Percentiles rank a stretch among this genome's conserved stretches.
Conservation (phyloP, 2,113 vertebrate species). For the Protomyctophum bolini region DNA sequence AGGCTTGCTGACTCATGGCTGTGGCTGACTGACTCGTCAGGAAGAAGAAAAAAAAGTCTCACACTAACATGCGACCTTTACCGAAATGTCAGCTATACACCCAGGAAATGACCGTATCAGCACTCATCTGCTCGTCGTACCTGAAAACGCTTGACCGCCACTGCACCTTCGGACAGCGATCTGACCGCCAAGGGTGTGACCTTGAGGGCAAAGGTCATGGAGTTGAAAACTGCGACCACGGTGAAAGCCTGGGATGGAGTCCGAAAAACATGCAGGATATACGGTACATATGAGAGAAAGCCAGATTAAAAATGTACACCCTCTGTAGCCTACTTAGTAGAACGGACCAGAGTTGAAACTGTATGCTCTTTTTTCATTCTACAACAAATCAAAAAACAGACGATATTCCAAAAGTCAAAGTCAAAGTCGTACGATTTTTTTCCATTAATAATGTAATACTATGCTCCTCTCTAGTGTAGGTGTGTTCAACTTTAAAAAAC, state of each 20-base stretch:
- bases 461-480: no score
- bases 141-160: constrained; percentile 83
- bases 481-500: no score
- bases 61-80: constrained; percentile 52
- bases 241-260: constrained; percentile 79
- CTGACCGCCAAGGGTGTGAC: constrained; percentile 81
- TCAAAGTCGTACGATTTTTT: no score
- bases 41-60: constrained; percentile 23
- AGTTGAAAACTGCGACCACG: constrained; percentile 83
- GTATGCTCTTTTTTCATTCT: no score
- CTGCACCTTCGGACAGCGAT: constrained; percentile 78
- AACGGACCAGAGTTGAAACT: no score
- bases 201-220: constrained; percentile 84
- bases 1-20: constrained; percentile 33
- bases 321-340: no score
- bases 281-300: no score
- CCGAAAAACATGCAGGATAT: constrained; percentile 8
- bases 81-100: constrained; percentile 21
- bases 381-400: no score
- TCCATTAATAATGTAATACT: no score
- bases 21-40: constrained; percentile 9
- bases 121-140: constrained; percentile 48
- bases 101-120: neutral
- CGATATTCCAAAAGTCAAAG: no score
- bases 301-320: no score